phyloP scores from a whole-genome alignment of 2,113 vertebrate species.

The Myrmecophaga tridactyla region DNA sequence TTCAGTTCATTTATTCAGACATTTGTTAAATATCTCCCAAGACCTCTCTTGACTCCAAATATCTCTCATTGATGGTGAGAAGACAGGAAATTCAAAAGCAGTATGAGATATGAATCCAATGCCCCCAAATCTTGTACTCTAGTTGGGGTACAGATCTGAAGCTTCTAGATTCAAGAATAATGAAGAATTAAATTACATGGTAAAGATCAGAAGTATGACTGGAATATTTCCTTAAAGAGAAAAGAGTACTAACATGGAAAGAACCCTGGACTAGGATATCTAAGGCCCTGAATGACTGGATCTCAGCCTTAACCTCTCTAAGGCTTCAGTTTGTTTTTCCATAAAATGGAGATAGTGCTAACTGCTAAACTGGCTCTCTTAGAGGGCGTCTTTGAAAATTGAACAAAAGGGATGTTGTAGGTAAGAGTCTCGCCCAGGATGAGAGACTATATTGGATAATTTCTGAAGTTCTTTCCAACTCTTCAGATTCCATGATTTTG shows the following conservation, averaged over 20 bases:
- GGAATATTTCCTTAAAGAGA: not conserved
- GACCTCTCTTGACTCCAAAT: too few species aligned
- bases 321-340: conserved; percentile 25
- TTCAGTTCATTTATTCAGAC: not conserved
- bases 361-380: not conserved
- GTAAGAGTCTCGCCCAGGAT: not conserved
- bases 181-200: not conserved
- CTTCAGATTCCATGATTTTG: not conserved
- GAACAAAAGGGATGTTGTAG: not conserved
- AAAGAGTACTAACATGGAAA: not conserved
- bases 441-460: not conserved
- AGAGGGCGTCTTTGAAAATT: not conserved
- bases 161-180: conserved; percentile 13
- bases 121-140: not conserved
- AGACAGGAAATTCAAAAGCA: not conserved
- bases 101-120: not conserved
- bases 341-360: not conserved
- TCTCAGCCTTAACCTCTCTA: conserved; percentile 4
- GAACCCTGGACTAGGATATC: not conserved
- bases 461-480: not conserved
- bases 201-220: conserved; percentile 12
- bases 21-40: conserved; percentile 20
- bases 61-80: too few species aligned
- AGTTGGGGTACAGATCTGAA: not conserved
- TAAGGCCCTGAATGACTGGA: not conserved